These are phyloP conservation scores for Leptinotarsa haldemani DNA, from an alignment of 2,888 invertebrate species.

Conservation along the genomic window DNA sequence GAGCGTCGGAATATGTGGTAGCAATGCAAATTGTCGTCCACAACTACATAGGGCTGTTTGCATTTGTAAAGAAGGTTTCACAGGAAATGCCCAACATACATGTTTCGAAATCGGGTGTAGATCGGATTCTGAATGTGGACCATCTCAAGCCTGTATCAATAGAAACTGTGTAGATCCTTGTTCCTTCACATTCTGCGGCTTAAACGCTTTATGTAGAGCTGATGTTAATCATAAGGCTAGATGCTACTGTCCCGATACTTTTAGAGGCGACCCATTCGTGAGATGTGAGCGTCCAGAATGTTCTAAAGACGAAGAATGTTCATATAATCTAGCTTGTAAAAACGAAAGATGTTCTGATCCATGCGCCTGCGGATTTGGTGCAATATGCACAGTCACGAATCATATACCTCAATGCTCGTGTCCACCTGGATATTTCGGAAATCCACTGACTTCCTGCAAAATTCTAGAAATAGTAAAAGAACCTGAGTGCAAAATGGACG, in stretches of 20 bases:
- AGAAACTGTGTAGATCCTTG: slow-evolving; percentile 86
- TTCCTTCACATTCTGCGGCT: slow-evolving; percentile 81
- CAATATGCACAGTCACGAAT: slow-evolving; percentile 81
- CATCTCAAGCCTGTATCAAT: slow-evolving; percentile 84
- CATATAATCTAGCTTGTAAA: slow-evolving; percentile 81
- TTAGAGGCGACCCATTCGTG: slow-evolving; percentile 83
- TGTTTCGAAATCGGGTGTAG: slow-evolving; percentile 88
- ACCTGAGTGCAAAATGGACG: slow-evolving; percentile 81
- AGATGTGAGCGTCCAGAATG: slow-evolving; percentile 84
- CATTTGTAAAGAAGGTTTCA: slow-evolving; percentile 83
- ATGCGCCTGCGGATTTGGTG: slow-evolving; percentile 83
- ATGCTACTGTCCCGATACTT: slow-evolving; percentile 86
- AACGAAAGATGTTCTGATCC: slow-evolving; percentile 85
- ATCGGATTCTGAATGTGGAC: slow-evolving; percentile 85
- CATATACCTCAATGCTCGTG: slow-evolving; percentile 85
- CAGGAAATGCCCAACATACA: slow-evolving; percentile 83
- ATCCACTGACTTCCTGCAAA: slow-evolving; percentile 77
- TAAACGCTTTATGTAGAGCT: slow-evolving; percentile 81
- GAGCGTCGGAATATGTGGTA: slow-evolving; percentile 75
- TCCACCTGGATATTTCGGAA: slow-evolving; percentile 83
- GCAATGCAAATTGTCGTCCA: slow-evolving; percentile 82
- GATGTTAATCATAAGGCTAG: slow-evolving; percentile 83
- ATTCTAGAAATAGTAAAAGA: slow-evolving; percentile 69
- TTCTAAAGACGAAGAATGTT: slow-evolving; percentile 79
- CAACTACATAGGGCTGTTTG: slow-evolving; percentile 85